These are phyloP conservation scores for Euphydryas editha DNA, from an alignment of 2,888 invertebrate genomes.

Conservation along the genomic window DNA sequence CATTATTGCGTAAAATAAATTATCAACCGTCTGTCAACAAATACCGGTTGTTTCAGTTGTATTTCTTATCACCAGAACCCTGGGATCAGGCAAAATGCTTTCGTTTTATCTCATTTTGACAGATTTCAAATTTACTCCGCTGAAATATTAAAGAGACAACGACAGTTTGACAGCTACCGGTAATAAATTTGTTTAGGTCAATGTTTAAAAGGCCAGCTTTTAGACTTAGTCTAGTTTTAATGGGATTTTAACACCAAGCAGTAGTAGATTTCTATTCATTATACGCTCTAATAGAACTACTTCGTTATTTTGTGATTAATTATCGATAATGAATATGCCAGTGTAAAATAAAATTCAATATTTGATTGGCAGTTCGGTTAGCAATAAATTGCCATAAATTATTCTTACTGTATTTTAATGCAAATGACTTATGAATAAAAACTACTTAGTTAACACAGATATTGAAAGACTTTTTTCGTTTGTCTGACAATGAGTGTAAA, in stretches of 20 bases:
- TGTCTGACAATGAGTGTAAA: too few species aligned
- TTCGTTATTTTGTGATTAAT: too few species aligned
- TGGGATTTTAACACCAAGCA: background rate
- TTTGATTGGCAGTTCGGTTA: too few species aligned
- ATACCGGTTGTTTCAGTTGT: slow-evolving; percentile 21
- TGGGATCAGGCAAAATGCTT: slow-evolving; percentile 24
- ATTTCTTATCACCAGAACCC: slow-evolving; percentile 14
- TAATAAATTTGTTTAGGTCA: slow-evolving; percentile 29
- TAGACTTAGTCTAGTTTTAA: slow-evolving; percentile 9
- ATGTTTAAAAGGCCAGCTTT: slow-evolving; percentile 15
- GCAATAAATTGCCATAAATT: too few species aligned
- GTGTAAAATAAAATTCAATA: too few species aligned
- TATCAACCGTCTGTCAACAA: slow-evolving; percentile 18
- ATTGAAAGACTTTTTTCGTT: too few species aligned
- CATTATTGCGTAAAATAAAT: slow-evolving; percentile 10
- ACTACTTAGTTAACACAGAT: too few species aligned
- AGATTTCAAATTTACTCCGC: slow-evolving; percentile 24
- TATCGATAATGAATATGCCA: too few species aligned
- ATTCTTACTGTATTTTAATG: too few species aligned
- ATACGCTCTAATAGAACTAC: too few species aligned
- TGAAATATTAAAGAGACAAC: slow-evolving; percentile 11
- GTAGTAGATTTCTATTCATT: background rate
- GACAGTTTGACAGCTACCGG: slow-evolving; percentile 28
- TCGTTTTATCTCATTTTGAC: slow-evolving; percentile 37
- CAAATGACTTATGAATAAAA: too few species aligned